Evolutionary conservation across 2,888 invertebrate genomes (phyloP), one percentile per base, ranked within the genome.

Genomic region (Galeruca laticollis): DNA sequence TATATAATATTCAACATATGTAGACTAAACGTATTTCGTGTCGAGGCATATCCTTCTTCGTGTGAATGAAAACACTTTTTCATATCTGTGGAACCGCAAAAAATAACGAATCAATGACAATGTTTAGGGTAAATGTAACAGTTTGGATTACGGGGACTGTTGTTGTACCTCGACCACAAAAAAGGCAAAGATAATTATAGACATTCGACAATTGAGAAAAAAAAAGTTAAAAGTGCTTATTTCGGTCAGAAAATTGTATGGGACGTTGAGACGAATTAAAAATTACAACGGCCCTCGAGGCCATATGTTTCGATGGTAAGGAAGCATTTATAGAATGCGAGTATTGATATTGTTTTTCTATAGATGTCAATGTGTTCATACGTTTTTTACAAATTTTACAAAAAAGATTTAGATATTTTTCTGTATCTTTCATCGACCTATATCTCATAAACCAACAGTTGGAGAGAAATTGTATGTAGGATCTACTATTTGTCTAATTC

Each of bases 121-220:
- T 80, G 79, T 80, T 81, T 80, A 79, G 75, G 77, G 69, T 70
- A 69, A 71, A 74, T 72, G 73, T 74, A 79, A 80, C 80, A 79
- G 80, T 81, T 76, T 76, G 78, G 79, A 78, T 73, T 73, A 77
- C 75, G 68, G 73, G 73, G 73, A 75, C 76, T 74, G 78, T 71
- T 75, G 75, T 75, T 78, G 75, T 76, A 71, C 73, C 72, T 2
- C 68, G 69, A 77, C 75, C 76, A 67, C 77, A 78, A 78, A 80
- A 78, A 68, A 68, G n/a, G n/a, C n/a, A 72, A 60, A 69, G 72
- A 70, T 77, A 78, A 82, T 81, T 81, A 80, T 78, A 79, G 78
- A 75, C 69, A 77, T 79, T 74, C 73, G 70, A 57, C 60, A 52
- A 21, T 54, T 54, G 65, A 69, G 70, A 66, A 72, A 69, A 70